Evolutionary conservation across 1,140 invertebrate genomes (phyloP).

Genomic region (Araneus ventricosus): DNA sequence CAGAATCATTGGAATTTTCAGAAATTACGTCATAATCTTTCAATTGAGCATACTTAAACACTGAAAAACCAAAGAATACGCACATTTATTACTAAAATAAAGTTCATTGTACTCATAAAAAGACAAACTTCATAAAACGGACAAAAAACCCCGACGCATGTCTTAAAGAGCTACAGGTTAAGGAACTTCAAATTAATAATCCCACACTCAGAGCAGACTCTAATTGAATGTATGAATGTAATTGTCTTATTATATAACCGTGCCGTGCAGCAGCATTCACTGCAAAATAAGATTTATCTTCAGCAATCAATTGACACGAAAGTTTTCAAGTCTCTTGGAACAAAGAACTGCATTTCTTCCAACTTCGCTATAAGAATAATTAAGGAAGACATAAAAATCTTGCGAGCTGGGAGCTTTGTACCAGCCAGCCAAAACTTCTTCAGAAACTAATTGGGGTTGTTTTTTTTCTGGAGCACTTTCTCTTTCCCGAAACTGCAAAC

Average conservation of each 20-base stretch:
- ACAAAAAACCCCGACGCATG: not conserved
- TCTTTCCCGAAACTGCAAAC: not conserved
- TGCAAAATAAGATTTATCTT: not conserved
- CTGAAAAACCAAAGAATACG: too few relatives aligned
- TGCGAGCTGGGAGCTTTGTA: not conserved
- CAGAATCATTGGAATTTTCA: too few relatives aligned
- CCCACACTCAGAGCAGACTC: not conserved
- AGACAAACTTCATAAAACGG: not conserved
- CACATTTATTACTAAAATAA: not conserved
- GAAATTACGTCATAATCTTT: too few relatives aligned
- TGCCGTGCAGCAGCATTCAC: not conserved
- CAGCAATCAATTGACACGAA: constrained; percentile 18
- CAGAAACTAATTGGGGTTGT: not conserved
- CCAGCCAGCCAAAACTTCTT: not conserved
- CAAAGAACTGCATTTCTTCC: constrained; percentile 15
- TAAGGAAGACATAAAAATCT: constrained; percentile 26
- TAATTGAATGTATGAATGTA: constrained; percentile 27
- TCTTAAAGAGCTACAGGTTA: not conserved
- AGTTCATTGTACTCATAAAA: not conserved
- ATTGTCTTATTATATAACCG: not conserved
- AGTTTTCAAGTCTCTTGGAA: not conserved
- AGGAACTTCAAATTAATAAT: constrained; percentile 35
- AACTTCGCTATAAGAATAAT: not conserved
- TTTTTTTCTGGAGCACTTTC: not conserved
- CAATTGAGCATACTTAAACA: too few relatives aligned